Conservation (phyloP, 1,140 invertebrate species). For the Pinna nobilis region DNA sequence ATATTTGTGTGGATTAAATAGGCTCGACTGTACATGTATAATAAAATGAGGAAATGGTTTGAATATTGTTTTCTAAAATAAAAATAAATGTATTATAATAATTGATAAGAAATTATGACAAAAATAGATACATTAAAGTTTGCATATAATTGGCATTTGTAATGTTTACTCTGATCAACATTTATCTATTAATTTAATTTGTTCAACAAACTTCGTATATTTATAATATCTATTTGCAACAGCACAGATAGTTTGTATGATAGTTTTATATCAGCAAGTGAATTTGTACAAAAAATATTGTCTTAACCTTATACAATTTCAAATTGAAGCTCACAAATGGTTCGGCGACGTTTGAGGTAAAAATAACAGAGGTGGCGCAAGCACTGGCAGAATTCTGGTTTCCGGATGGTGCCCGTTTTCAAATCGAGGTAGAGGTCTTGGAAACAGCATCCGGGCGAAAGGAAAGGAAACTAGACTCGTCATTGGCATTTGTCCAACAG, state of each 20-base stretch:
- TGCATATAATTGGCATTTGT: too few species aligned
- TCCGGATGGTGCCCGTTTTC: constrained; percentile 60
- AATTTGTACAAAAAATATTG: neutral
- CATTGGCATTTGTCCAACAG: constrained; percentile 57
- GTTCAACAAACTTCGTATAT: neutral
- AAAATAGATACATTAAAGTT: too few species aligned
- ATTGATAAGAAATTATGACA: too few species aligned
- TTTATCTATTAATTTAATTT: neutral
- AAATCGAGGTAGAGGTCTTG: constrained; percentile 67
- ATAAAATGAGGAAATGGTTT: too few species aligned
- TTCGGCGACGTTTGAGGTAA: constrained; percentile 1
- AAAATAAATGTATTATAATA: too few species aligned
- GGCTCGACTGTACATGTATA: too few species aligned
- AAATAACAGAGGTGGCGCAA: neutral
- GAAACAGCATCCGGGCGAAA: constrained; percentile 69
- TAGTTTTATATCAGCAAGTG: neutral
- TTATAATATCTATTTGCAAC: neutral
- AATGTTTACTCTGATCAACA: too few species aligned
- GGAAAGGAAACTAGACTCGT: constrained; percentile 55
- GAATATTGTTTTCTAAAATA: too few species aligned
- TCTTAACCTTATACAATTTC: neutral
- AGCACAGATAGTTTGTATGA: neutral
- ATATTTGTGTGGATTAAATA: too few species aligned
- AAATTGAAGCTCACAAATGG: constrained; percentile 13
- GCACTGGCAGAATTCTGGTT: constrained; percentile 51